Evolutionary conservation across 2,113 vertebrate genomes (phyloP).

Genomic region (human): DNA sequence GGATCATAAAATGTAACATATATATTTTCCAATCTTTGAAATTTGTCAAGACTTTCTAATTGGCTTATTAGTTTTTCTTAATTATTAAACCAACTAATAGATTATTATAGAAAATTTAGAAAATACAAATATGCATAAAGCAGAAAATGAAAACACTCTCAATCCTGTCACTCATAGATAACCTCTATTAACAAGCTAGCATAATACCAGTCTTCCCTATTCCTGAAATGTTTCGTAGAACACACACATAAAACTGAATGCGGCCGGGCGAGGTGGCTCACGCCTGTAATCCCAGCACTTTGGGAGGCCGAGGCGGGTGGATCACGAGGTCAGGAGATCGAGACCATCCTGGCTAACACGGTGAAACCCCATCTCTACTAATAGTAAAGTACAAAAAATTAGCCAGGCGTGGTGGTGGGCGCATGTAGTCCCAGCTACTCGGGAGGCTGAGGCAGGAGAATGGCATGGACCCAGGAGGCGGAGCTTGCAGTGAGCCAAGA

Average conservation of each 20-base stretch:
- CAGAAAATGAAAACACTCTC: constrained; percentile 24
- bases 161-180: background rate
- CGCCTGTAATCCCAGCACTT: no score
- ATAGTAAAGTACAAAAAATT: no score
- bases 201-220: background rate
- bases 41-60: background rate
- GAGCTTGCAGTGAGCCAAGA: no score
- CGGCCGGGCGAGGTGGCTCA: no score
- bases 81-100: constrained; percentile 7
- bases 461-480: no score
- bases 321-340: no score
- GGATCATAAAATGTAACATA: background rate
- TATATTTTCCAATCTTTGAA: background rate
- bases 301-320: no score
- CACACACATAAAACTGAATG: background rate
- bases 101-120: background rate
- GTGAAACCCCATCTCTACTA: no score
- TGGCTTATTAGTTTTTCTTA: background rate
- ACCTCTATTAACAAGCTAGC: background rate
- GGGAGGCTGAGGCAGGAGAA: no score
- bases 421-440: no score
- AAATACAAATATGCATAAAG: background rate
- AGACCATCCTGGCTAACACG: no score
- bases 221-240: background rate
- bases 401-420: no score